Conservation (phyloP, 2,113 vertebrate species). For the Falco punctatus region DNA sequence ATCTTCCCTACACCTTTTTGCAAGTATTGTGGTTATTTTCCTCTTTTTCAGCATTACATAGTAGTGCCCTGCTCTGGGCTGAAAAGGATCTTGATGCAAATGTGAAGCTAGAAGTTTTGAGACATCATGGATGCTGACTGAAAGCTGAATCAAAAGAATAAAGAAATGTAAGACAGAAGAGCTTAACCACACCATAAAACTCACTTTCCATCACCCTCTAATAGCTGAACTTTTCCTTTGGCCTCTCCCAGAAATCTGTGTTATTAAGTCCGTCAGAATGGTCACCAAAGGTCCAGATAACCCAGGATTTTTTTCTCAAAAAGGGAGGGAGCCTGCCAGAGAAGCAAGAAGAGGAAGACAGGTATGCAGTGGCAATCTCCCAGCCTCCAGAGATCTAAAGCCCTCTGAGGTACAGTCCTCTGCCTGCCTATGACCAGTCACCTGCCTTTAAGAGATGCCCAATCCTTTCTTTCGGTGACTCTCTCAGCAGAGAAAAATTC, state of each 20-base stretch:
- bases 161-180: background rate
- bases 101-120: background rate
- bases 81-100: background rate
- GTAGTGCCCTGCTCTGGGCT: background rate
- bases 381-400: background rate
- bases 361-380: background rate
- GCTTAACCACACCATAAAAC: background rate
- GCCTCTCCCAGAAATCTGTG: background rate
- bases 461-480: background rate
- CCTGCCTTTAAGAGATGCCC: background rate
- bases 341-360: background rate
- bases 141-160: background rate
- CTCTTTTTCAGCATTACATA: background rate
- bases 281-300: background rate
- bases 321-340: background rate
- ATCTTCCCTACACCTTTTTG: background rate
- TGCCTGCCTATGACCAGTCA: background rate
- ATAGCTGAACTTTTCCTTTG: background rate
- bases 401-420: background rate
- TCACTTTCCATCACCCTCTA: background rate
- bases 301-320: background rate
- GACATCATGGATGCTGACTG: background rate
- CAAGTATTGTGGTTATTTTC: background rate
- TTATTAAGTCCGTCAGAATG: background rate
- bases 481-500: background rate